Evolutionary conservation across 2,797 vertebrate species (phyloP).

Genomic region (Notoglanidium macrostoma): DNA sequence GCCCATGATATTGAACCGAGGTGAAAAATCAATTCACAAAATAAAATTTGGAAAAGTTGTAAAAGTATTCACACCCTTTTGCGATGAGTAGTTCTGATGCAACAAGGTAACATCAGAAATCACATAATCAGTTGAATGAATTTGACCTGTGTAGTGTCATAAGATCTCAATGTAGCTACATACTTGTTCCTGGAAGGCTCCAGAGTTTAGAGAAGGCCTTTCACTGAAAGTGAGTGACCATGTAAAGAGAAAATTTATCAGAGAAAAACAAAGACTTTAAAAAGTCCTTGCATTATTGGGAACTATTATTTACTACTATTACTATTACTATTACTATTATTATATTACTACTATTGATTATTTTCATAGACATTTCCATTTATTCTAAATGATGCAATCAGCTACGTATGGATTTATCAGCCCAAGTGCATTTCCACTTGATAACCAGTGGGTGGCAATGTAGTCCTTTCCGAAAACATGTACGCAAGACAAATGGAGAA

Average conservation of each 20-base stretch:
- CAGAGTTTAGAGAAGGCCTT: neutral
- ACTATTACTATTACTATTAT: too few species aligned
- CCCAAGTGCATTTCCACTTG: neutral
- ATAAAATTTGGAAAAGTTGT: neutral
- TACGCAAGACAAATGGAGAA: too few species aligned
- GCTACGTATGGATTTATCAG: neutral
- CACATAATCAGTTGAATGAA: neutral
- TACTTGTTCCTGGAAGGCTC: neutral
- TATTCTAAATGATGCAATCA: neutral
- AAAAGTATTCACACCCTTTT: neutral
- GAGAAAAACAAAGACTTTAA: neutral
- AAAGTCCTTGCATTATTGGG: neutral
- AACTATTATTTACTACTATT: neutral
- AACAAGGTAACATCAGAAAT: neutral
- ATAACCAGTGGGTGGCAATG: constrained; percentile 35
- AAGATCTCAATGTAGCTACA: neutral
- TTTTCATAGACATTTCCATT: neutral
- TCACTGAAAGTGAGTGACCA: neutral
- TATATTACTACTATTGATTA: neutral
- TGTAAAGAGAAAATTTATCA: neutral
- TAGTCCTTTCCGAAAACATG: neutral
- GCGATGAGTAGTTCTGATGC: neutral
- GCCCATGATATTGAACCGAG: neutral
- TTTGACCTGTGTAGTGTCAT: neutral
- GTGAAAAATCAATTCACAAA: neutral